Percentiles rank a stretch among this genome's conserved stretches.
Evolutionary conservation across 2,888 invertebrate genomes (phyloP).

Genomic region (Dasysyrphus albostriatus): DNA sequence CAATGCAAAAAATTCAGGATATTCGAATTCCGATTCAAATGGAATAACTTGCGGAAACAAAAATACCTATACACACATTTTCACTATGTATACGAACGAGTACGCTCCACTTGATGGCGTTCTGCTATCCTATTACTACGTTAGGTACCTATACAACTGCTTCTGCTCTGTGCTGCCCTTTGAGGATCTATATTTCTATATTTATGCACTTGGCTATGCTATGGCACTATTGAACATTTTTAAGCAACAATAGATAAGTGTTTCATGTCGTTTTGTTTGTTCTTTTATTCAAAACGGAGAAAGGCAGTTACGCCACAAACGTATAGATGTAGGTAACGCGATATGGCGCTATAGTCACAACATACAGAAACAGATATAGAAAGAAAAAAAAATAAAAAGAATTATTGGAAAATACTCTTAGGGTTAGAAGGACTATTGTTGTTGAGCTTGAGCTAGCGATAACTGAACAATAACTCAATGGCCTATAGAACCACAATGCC

Average conservation of each 20-base stretch:
- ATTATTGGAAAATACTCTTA: constrained; percentile 53
- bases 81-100: background rate
- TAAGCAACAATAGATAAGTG: constrained; percentile 58
- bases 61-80: background rate
- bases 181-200: constrained; percentile 26
- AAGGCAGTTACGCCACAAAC: constrained; percentile 48
- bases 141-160: background rate
- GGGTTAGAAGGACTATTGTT: constrained; percentile 52
- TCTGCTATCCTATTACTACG: background rate
- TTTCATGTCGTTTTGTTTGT: constrained; percentile 46
- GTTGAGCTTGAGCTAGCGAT: constrained; percentile 43
- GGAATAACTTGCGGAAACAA: constrained; percentile 61
- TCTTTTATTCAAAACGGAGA: constrained; percentile 51
- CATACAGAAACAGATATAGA: background rate
- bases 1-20: constrained; percentile 35
- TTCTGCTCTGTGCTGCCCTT: background rate
- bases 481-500: constrained; percentile 33
- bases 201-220: constrained; percentile 42
- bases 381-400: constrained; percentile 33
- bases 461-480: constrained; percentile 53
- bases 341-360: background rate
- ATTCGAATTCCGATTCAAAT: constrained; percentile 71
- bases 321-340: background rate
- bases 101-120: background rate
- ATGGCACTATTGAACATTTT: constrained; percentile 56